phyloP scores from a whole-genome alignment of 1,140 invertebrate species.

The Saccostrea echinata region DNA sequence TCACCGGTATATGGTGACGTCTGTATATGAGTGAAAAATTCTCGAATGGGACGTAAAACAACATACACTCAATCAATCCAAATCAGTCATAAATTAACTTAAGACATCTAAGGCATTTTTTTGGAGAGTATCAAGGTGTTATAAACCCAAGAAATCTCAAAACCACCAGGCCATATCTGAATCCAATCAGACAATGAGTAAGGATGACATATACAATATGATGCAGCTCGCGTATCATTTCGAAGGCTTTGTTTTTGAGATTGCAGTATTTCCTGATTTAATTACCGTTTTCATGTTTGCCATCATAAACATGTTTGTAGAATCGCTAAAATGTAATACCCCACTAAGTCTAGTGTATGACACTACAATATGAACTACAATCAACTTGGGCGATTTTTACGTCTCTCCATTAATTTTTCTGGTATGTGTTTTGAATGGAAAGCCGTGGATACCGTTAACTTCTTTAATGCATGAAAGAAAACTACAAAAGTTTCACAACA shows the following conservation, averaged over 20 bases:
- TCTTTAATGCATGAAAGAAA: constrained; percentile 51
- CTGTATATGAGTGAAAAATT: too few species aligned
- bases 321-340: constrained; percentile 39
- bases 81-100: not conserved
- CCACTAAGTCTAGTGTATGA: constrained; percentile 50
- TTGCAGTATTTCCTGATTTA: constrained; percentile 50
- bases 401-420: constrained; percentile 52
- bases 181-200: not conserved
- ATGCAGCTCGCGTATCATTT: constrained; percentile 53
- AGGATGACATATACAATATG: constrained; percentile 53
- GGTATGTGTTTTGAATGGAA: constrained; percentile 55
- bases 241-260: constrained; percentile 41
- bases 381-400: constrained; percentile 53
- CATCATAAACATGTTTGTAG: constrained; percentile 46
- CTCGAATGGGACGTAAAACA: too few species aligned
- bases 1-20: too few species aligned
- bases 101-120: not conserved
- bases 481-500: constrained; percentile 39
- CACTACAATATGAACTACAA: too few species aligned
- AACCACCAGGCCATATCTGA: constrained; percentile 15
- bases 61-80: too few species aligned
- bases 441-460: constrained; percentile 38
- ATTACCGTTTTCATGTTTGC: constrained; percentile 50
- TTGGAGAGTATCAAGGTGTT: not conserved
- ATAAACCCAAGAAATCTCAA: constrained; percentile 46